These are phyloP conservation scores for Diplazon laetatorius DNA, from an alignment of 2,888 invertebrate genomes.

Conservation along the genomic window DNA sequence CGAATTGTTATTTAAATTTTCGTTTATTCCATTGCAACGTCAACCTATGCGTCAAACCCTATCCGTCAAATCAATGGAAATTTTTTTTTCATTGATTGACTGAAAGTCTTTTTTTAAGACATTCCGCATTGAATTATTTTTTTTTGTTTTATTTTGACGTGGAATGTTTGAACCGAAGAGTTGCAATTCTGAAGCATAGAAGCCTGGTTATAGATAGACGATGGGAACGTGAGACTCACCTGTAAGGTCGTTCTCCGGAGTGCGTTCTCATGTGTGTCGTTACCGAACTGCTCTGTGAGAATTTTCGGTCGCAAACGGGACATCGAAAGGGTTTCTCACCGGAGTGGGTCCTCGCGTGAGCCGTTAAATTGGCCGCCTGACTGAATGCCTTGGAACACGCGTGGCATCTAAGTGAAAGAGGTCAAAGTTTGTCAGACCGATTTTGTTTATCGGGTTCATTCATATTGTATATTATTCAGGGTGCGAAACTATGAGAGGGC, in stretches of 20 bases:
- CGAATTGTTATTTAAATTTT: too few species aligned
- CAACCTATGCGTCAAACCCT: too few species aligned
- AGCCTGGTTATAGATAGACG: background rate
- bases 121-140: background rate
- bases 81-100: too few species aligned
- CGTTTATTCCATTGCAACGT: too few species aligned
- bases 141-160: background rate
- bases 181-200: background rate
- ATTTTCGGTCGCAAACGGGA: slow-evolving; percentile 97
- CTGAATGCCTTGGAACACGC: slow-evolving; percentile 98
- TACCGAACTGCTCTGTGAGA: slow-evolving; percentile 97
- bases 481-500: too few species aligned
- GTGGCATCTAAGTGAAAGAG: slow-evolving; percentile 85
- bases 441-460: slow-evolving; percentile 11
- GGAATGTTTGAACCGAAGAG: background rate
- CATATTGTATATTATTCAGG: background rate
- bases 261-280: slow-evolving; percentile 99
- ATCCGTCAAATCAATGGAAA: too few species aligned
- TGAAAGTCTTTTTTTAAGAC: background rate
- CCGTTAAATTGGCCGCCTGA: slow-evolving; percentile 99
- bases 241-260: slow-evolving; percentile 99
- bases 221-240: slow-evolving; percentile 80
- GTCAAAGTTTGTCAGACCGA: slow-evolving; percentile 30
- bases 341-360: slow-evolving; percentile 97
- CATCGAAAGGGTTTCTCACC: slow-evolving; percentile 99